Evolutionary conservation across 2,113 vertebrate genomes (phyloP).

Genomic region (Hymenochirus boettgeri): DNA sequence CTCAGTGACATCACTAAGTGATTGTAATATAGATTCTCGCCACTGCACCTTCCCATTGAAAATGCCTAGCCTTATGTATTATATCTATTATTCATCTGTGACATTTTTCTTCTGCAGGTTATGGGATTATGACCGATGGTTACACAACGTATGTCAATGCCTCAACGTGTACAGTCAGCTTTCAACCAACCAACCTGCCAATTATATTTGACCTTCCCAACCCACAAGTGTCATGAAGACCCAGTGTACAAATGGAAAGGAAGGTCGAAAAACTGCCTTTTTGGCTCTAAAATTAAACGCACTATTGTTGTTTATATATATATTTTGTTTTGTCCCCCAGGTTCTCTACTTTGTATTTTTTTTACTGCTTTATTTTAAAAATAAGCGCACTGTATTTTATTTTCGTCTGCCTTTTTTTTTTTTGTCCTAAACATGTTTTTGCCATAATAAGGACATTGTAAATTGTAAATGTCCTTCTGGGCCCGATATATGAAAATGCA

Average conservation of each 20-base stretch:
- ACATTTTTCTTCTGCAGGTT: conserved; percentile 69
- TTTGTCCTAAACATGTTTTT: too few relatives aligned
- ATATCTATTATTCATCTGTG: conserved; percentile 45
- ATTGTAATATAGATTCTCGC: too few relatives aligned
- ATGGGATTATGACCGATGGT: conserved; percentile 95
- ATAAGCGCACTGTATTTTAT: too few relatives aligned
- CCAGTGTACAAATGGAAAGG: conserved; percentile 45
- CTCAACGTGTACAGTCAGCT: conserved; percentile 95
- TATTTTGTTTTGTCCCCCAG: conserved; percentile 57
- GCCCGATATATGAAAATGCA: too few relatives aligned
- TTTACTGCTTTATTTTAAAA: too few relatives aligned
- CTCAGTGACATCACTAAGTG: too few relatives aligned
- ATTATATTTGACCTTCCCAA: conserved; percentile 97
- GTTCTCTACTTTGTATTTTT: conserved; percentile 47
- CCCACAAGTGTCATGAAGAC: conserved; percentile 86
- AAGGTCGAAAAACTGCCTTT: conserved; percentile 65
- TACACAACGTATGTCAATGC: conserved; percentile 95
- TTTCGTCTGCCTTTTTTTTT: too few relatives aligned
- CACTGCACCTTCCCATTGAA: too few relatives aligned
- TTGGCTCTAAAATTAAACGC: conserved; percentile 69
- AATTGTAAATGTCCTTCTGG: too few relatives aligned
- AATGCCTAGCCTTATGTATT: too few relatives aligned
- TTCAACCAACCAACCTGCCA: conserved; percentile 95
- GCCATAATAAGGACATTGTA: too few relatives aligned
- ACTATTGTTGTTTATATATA: conserved; percentile 64